These are phyloP conservation scores for Gobius niger DNA, from an alignment of 2,113 vertebrate species.

Conservation along the genomic window DNA sequence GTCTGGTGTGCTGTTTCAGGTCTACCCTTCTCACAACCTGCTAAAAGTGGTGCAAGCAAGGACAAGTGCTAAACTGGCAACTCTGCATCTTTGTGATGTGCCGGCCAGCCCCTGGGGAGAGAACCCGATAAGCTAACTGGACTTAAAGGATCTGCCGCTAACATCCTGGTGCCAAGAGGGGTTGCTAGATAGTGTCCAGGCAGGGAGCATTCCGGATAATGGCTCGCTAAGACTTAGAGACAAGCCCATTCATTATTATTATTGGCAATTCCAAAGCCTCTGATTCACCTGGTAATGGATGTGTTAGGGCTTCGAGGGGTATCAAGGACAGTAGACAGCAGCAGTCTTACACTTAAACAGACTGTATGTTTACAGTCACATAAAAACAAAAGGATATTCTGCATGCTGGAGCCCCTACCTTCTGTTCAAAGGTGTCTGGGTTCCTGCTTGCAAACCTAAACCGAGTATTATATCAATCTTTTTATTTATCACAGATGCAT, in stretches of 20 bases:
- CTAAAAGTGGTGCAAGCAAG: conserved; percentile 6
- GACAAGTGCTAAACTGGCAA: conserved; percentile 7
- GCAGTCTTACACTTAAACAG: too few species aligned
- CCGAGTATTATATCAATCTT: too few species aligned
- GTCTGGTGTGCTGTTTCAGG: neutral
- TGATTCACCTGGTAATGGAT: neutral
- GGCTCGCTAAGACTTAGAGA: neutral
- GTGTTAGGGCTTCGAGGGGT: neutral
- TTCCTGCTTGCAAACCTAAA: too few species aligned
- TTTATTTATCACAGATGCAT: too few species aligned
- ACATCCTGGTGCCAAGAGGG: neutral
- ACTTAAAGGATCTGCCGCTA: conserved; percentile 7
- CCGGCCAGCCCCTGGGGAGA: neutral
- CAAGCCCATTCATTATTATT: conserved; percentile 4
- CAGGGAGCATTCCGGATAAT: neutral
- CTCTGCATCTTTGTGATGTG: conserved; percentile 7
- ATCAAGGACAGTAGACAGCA: too few species aligned
- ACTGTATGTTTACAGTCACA: too few species aligned
- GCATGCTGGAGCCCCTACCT: too few species aligned
- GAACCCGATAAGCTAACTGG: conserved; percentile 5
- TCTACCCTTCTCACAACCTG: neutral
- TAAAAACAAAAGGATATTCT: too few species aligned
- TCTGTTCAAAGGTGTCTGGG: too few species aligned
- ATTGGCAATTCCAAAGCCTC: neutral
- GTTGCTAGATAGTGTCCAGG: neutral